Conservation (phyloP, 1,140 invertebrate genomes). For the Lepidurus arcticus region DNA sequence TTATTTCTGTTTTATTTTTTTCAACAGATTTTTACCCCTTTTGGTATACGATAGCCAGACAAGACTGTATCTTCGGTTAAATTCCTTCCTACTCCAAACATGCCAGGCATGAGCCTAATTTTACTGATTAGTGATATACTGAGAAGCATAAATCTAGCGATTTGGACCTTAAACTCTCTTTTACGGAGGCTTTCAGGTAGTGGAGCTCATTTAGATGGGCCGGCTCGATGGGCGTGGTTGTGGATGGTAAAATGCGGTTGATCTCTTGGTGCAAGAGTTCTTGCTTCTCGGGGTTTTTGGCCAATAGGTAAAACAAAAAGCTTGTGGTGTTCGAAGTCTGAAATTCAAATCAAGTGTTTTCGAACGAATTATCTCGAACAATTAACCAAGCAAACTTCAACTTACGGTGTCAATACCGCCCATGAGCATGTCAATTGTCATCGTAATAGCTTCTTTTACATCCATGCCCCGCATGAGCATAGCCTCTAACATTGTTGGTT, state of each 20-base stretch:
- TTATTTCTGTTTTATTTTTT: slow-evolving; percentile 42
- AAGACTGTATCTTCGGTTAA: slow-evolving; percentile 68
- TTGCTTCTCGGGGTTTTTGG: slow-evolving; percentile 52
- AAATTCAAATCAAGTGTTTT: slow-evolving; percentile 39
- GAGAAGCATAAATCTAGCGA: background rate
- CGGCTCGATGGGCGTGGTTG: slow-evolving; percentile 43
- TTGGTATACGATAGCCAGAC: slow-evolving; percentile 65
- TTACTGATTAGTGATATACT: background rate
- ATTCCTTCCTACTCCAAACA: slow-evolving; percentile 72
- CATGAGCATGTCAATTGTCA: slow-evolving; percentile 74
- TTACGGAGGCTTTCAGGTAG: slow-evolving; percentile 60
- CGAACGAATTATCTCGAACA: background rate
- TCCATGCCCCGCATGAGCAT: slow-evolving; percentile 67
- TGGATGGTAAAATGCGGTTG: slow-evolving; percentile 25
- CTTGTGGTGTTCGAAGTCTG: slow-evolving; percentile 53
- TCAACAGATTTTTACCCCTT: slow-evolving; percentile 61
- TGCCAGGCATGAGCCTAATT: slow-evolving; percentile 64
- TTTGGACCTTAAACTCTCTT: slow-evolving; percentile 51
- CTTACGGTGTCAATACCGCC: slow-evolving; percentile 80
- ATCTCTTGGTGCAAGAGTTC: slow-evolving; percentile 41
- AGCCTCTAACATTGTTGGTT: slow-evolving; percentile 69
- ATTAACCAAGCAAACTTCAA: background rate
- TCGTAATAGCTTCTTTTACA: slow-evolving; percentile 65
- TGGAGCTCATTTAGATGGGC: slow-evolving; percentile 38
- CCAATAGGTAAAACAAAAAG: slow-evolving; percentile 59